A percentile compares a stretch with the other conserved stretches of the same genome.
Evolutionary conservation across 1,140 invertebrate species (phyloP).

Genomic region (Cheumatopsyche charites): DNA sequence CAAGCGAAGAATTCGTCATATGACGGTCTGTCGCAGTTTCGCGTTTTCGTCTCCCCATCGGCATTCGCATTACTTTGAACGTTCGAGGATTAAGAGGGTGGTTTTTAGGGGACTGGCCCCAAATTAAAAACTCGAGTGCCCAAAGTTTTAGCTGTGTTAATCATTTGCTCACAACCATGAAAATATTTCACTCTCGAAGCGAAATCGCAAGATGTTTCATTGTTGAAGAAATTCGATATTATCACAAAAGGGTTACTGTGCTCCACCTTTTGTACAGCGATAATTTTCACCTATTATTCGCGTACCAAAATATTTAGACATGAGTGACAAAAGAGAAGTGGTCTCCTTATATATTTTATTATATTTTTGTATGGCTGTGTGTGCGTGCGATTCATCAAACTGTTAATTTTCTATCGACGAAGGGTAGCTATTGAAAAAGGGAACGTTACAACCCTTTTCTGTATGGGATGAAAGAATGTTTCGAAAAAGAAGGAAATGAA

Average conservation of each 20-base stretch:
- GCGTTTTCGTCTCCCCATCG: conserved; percentile 18
- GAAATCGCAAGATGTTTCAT: conserved; percentile 20
- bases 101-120: conserved; percentile 5
- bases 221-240: conserved; percentile 32
- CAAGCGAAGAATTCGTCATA: background rate
- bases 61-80: conserved; percentile 23
- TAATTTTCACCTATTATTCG: conserved; percentile 25
- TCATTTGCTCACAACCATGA: no score
- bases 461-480: background rate
- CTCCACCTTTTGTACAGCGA: conserved; percentile 6
- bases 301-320: conserved; percentile 36
- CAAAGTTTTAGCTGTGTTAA: conserved; percentile 7
- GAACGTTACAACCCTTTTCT: conserved; percentile 31
- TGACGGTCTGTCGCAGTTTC: conserved; percentile 11
- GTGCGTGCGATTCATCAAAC: conserved; percentile 13
- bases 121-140: conserved; percentile 30
- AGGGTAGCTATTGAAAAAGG: conserved; percentile 10
- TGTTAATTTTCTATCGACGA: conserved; percentile 33
- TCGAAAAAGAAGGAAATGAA: background rate
- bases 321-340: conserved; percentile 28
- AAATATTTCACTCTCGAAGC: background rate
- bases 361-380: background rate
- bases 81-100: conserved; percentile 30
- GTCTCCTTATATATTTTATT: conserved; percentile 7
- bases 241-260: conserved; percentile 28